Conservation (phyloP, 2,888 invertebrate species). For the Harpalus rufipes region DNA sequence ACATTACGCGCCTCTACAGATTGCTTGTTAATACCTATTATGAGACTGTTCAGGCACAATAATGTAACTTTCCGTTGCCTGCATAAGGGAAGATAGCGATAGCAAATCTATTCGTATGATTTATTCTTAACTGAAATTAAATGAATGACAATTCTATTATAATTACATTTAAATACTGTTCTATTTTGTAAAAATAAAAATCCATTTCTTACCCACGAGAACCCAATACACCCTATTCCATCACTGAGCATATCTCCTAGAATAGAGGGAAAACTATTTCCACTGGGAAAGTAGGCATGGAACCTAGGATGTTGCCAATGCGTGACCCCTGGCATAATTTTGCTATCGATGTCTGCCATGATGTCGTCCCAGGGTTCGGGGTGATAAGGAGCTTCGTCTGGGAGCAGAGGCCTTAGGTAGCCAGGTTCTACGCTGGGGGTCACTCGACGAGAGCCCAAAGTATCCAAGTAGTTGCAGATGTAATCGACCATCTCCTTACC, state of each 20-base stretch:
- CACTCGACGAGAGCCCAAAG: conserved; percentile 88
- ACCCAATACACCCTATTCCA: conserved; percentile 98
- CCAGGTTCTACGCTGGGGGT: conserved; percentile 95
- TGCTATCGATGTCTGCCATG: conserved; percentile 92
- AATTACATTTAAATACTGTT: too few relatives aligned
- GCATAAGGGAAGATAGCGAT: too few relatives aligned
- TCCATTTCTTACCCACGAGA: conserved; percentile 90
- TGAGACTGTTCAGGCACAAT: too few relatives aligned
- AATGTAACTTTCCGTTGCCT: too few relatives aligned
- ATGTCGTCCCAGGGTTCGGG: conserved; percentile 93
- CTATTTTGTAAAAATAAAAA: too few relatives aligned
- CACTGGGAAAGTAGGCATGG: conserved; percentile 99
- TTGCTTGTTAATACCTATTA: too few relatives aligned
- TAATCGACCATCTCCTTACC: conserved; percentile 98
- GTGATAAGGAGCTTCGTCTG: conserved; percentile 88
- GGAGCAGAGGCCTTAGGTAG: conserved; percentile 88
- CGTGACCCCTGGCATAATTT: conserved; percentile 97
- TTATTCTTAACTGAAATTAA: too few relatives aligned
- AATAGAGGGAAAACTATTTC: conserved; percentile 98
- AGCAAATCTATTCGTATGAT: too few relatives aligned
- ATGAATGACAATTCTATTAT: too few relatives aligned
- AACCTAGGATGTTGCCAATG: conserved; percentile 99
- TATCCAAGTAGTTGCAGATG: conserved; percentile 93
- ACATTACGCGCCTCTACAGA: too few relatives aligned
- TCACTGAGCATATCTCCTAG: conserved; percentile 98